Evolutionary conservation across 2,113 vertebrate species (phyloP).

Genomic region (Stigmatopora argus): DNA sequence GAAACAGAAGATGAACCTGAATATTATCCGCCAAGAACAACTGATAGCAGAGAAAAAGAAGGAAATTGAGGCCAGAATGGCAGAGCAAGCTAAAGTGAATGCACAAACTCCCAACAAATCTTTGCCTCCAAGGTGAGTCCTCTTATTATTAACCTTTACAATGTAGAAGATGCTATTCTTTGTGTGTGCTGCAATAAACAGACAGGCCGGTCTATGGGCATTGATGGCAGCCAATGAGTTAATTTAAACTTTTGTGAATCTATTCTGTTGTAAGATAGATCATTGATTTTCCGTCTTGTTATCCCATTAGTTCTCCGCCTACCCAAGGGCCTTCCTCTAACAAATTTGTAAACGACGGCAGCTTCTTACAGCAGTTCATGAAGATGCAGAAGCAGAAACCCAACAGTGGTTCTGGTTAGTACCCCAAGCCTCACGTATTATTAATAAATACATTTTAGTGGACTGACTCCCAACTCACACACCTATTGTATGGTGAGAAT

Average conservation of each 20-base stretch:
- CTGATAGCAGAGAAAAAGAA: conserved; percentile 93
- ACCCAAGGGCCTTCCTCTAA: conserved; percentile 72
- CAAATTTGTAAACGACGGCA: conserved; percentile 93
- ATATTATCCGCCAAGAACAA: conserved; percentile 89
- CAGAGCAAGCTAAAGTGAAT: conserved; percentile 76
- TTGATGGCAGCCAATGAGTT: no score
- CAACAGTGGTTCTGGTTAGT: conserved; percentile 63
- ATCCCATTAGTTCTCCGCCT: conserved; percentile 55
- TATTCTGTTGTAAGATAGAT: neutral
- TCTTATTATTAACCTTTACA: neutral
- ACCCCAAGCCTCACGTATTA: neutral
- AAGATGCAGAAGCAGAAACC: conserved; percentile 88
- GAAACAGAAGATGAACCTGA: conserved; percentile 83
- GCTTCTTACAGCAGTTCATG: conserved; percentile 94
- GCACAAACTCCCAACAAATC: conserved; percentile 63
- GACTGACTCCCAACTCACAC: neutral
- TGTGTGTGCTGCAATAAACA: no score
- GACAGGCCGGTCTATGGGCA: no score
- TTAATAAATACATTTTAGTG: neutral
- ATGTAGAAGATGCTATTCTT: no score
- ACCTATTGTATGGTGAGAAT: no score
- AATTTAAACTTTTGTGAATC: neutral
- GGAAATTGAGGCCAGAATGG: conserved; percentile 90
- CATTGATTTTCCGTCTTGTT: conserved; percentile 1
- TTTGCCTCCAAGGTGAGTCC: conserved; percentile 49